These are phyloP conservation scores for Sarcophaga caerulescens DNA, from an alignment of 2,888 invertebrate species.

Conservation along the genomic window DNA sequence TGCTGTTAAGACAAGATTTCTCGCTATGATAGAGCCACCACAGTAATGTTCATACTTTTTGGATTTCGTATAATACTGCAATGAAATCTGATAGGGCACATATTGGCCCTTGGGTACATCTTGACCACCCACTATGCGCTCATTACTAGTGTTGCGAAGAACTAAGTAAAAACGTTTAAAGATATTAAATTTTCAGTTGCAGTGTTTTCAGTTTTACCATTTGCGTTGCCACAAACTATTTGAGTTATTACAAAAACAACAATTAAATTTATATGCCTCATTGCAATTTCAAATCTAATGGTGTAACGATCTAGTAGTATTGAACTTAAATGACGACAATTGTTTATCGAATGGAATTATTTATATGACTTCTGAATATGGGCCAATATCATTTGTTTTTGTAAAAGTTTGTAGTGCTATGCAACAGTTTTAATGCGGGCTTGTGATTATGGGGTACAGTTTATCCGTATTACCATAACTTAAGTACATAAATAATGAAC, in stretches of 20 bases:
- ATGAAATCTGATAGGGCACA: slow-evolving; percentile 79
- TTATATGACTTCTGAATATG: slow-evolving; percentile 18
- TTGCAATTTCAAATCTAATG: background rate
- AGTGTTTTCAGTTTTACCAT: slow-evolving; percentile 6
- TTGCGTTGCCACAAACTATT: background rate
- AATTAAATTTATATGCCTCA: slow-evolving; percentile 11
- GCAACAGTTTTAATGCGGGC: slow-evolving; percentile 1
- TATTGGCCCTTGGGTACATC: slow-evolving; percentile 73
- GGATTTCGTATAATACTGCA: slow-evolving; percentile 73
- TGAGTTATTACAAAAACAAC: background rate
- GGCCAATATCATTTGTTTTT: slow-evolving; percentile 47
- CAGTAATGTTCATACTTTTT: slow-evolving; percentile 75
- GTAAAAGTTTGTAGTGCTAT: background rate
- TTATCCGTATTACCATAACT: background rate
- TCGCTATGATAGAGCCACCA: slow-evolving; percentile 78
- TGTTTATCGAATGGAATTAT: slow-evolving; percentile 1
- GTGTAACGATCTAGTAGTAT: background rate
- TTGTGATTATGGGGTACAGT: background rate
- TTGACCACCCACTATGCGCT: slow-evolving; percentile 76
- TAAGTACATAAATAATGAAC: background rate
- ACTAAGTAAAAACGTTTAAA: background rate
- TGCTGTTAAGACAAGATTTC: slow-evolving; percentile 77
- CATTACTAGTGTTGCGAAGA: background rate
- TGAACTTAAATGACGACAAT: background rate
- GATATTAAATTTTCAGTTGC: background rate